Evolutionary conservation across 2,113 vertebrate species (phyloP).

Genomic region (Drymodes brunneopygia): DNA sequence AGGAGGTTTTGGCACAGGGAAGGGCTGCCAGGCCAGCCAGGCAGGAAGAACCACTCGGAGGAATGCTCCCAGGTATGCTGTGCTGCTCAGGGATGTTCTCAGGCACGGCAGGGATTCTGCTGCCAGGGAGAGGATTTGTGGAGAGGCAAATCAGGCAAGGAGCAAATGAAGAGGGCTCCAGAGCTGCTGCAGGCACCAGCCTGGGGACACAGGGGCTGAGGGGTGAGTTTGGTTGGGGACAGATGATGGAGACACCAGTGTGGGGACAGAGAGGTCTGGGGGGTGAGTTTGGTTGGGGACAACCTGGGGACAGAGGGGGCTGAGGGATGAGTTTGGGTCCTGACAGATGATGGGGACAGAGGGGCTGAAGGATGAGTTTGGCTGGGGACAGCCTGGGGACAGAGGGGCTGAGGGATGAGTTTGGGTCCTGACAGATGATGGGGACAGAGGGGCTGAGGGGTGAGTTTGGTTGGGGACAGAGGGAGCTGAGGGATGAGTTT

Average conservation of each 20-base stretch:
- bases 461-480: no score
- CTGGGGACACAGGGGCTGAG: not conserved
- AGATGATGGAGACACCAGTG: no score
- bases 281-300: not conserved
- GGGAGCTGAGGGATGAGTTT: no score
- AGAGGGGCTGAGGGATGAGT: no score
- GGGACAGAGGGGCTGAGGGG: no score
- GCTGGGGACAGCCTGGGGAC: no score
- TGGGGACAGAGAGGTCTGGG: not conserved
- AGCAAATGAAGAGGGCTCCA: not conserved
- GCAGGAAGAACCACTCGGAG: not conserved
- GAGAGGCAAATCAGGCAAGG: not conserved
- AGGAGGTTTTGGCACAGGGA: conserved; percentile 17
- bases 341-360: no score
- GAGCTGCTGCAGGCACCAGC: not conserved
- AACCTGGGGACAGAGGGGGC: no score
- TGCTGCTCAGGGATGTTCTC: not conserved
- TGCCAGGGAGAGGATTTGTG: not conserved
- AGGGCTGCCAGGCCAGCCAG: conserved; percentile 46
- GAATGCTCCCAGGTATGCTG: conserved; percentile 64
- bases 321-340: no score
- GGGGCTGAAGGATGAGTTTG: no score
- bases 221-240: not conserved
- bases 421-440: no score
- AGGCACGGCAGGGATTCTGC: not conserved